Base-by-base conservation (phyloP, 2,888 invertebrate species). In the Drosophila nr. fundita region DNA sequence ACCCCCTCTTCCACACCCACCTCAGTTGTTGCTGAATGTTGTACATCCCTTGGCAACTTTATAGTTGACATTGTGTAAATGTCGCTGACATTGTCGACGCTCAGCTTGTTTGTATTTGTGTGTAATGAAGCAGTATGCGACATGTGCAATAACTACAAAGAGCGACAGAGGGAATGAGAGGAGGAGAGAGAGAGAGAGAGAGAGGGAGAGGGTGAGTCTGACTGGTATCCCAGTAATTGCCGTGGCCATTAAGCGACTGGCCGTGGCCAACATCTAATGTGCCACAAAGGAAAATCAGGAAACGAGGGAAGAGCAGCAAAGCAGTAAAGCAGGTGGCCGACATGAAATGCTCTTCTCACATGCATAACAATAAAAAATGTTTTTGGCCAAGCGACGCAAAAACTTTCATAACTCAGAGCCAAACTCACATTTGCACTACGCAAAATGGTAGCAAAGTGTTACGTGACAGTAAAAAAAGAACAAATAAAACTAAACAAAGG, bases 41-140 rank as follows among this genome's bases (percentile, higher is more conserved):
- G 36, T 11, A 32, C 57, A 58, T 54, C 53, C 72, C 73, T 29
- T 52, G 52, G 75, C 62, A 70, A 73, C 64, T 82, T 79, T 76
- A 75, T 77, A 82, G 83, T 87, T 87, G 84, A 82, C 82, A 87
- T 76, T 87, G 84, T 83, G 84, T 75, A 79, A 79, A 83, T 76
- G 82, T 69, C 80, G 81, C 80, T 73, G 70, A 78, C 86, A 86
- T 80, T 83, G 72, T 74, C 68, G 67, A 59, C 79, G 60, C 49
- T 66, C 64, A 58, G 63, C 67, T 55, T 78, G 69, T 79, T 79
- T 76, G 68, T 75, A 70, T 65, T 65, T 74, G 72, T 83, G 78
- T 78, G 84, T 83, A 81, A 81, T 82, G 82, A 75, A 76, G 84
- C 83, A 74, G 58, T 68, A 65, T 78, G 72, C 64, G 68, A 68